These are phyloP conservation scores for Stegostoma tigrinum DNA, from an alignment of 2,113 vertebrate genomes.

Conservation along the genomic window DNA sequence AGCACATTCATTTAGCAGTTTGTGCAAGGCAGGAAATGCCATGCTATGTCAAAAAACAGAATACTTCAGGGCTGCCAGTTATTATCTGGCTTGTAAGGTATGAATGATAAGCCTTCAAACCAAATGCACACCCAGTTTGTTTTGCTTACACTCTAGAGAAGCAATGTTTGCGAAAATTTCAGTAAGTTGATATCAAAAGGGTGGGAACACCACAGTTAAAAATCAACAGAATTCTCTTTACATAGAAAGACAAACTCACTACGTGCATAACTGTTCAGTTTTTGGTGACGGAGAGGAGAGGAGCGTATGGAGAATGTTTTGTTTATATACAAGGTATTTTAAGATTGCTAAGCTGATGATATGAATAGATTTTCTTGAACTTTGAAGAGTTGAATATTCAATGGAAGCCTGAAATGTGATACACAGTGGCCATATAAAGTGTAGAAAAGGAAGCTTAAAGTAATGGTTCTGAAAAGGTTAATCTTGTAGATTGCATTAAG, in stretches of 20 bases:
- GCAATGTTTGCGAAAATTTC: background rate
- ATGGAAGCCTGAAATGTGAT: background rate
- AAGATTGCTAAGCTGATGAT: background rate
- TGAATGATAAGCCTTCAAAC: background rate
- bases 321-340: background rate
- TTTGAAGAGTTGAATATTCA: background rate
- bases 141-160: background rate
- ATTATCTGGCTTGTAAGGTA: background rate
- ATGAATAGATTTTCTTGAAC: background rate
- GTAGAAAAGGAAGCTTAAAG: too few species aligned
- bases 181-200: background rate
- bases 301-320: background rate
- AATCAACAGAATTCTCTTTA: background rate
- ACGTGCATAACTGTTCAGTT: background rate
- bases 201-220: background rate
- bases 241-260: background rate
- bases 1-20: background rate
- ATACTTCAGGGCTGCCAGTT: background rate
- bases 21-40: background rate
- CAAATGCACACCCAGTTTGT: background rate
- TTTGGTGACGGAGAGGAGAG: background rate
- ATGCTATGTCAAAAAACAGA: background rate
- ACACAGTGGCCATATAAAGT: background rate
- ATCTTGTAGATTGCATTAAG: too few species aligned
- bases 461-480: too few species aligned